Evolutionary conservation across 2,113 vertebrate species (phyloP), one percentile per base, ranked within the genome.

Genomic region (Xenopus borealis): DNA sequence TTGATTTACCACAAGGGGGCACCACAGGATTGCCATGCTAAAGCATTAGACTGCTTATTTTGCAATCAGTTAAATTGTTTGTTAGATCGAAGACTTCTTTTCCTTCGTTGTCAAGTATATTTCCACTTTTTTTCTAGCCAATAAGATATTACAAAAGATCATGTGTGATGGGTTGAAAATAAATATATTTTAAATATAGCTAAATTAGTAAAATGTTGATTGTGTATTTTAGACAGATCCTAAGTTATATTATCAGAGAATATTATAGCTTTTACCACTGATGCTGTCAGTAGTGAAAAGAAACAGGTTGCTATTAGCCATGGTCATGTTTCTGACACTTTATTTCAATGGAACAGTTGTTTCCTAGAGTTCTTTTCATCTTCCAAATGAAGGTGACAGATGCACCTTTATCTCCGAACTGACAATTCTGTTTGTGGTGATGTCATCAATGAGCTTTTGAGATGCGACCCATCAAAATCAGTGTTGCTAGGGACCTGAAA

Each of bases 1-100:
- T 58, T 10, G 14, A 13, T 27, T 62, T 17, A 69, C 46, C 74
- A 69, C 58, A 63, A 27, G 59, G 66, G 58, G 74, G 74, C 74
- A 57, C 46, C 46, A 69, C n/a, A 69, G 66, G 30, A 70, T 57
- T 53, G 40, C n/a, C 14, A 17, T 75, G 58, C 27, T 75, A 40
- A 40, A 40, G 33, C 33, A 40, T 18, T 16, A 66, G 12, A 16
- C 14, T 23, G 11, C 3, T 50, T 50, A 50, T 50, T 13, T 16
- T 50, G 47, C 1, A 16, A 50, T 50, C 47, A 50, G 47, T 50
- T 5, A 50, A 50, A 50, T 13, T 13, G 14, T 40, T 40, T 16
- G 14, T 50, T 50, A 50, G 11, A 50, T 12, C 10, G 14, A 50
- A 50, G 47, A 50, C 47, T 12, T 6, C 11, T 12, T 12, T 50